These are phyloP conservation scores for Heliothis subflexa DNA, from an alignment of 1,140 invertebrate genomes.

Conservation along the genomic window DNA sequence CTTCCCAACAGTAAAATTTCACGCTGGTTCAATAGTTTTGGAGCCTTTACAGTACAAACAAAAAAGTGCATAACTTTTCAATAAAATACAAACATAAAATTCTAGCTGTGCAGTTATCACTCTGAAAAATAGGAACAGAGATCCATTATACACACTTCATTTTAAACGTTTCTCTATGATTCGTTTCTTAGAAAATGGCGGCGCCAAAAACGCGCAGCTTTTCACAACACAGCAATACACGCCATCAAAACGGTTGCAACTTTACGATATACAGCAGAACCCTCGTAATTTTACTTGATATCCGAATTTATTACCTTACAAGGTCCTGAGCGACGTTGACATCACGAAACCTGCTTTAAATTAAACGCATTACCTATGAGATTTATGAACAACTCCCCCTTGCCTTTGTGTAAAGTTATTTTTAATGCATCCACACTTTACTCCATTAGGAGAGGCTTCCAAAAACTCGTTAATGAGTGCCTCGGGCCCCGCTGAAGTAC, in stretches of 20 bases:
- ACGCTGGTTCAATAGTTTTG: no score
- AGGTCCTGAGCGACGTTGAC: conserved; percentile 12
- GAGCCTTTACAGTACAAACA: no score
- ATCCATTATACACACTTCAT: conserved; percentile 5
- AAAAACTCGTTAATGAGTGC: conserved; percentile 42
- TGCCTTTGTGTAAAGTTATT: conserved; percentile 37
- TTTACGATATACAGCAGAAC: conserved; percentile 37
- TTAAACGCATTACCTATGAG: conserved; percentile 28
- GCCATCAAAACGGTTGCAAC: conserved; percentile 36
- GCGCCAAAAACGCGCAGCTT: conserved; percentile 12
- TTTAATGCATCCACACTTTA: conserved; percentile 42
- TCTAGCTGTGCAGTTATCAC: neutral
- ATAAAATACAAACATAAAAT: neutral
- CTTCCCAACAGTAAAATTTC: no score
- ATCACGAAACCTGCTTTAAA: conserved; percentile 3
- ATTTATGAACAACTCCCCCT: conserved; percentile 23
- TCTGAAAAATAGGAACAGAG: neutral
- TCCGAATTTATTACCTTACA: conserved; percentile 41
- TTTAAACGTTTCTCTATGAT: conserved; percentile 3
- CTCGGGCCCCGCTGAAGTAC: conserved; percentile 29
- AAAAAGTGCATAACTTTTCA: no score
- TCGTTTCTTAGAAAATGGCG: neutral
- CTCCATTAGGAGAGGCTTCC: conserved; percentile 21
- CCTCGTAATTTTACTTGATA: conserved; percentile 43
- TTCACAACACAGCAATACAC: conserved; percentile 28